phyloP scores from a whole-genome alignment of 2,888 invertebrate species.

The Tipula vernalis region DNA sequence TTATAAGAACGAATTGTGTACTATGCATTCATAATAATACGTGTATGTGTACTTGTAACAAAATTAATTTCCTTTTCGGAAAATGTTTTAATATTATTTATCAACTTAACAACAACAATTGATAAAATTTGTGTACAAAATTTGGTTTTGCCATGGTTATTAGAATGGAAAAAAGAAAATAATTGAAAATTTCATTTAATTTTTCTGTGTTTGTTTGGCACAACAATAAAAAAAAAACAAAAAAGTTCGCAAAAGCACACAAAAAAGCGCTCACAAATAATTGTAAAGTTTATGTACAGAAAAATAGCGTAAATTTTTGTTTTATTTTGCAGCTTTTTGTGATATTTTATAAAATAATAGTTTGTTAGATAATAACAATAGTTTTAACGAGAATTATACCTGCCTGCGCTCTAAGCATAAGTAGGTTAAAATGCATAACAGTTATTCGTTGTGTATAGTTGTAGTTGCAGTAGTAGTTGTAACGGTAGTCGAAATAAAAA shows the following conservation, averaged over 20 bases:
- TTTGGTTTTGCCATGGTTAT: not conserved
- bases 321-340: not conserved
- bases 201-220: not conserved
- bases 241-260: not conserved
- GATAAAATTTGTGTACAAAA: not conserved
- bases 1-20: not conserved
- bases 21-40: not conserved
- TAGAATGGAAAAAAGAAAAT: not conserved
- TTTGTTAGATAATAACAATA: not conserved
- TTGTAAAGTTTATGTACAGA: not conserved
- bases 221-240: not conserved
- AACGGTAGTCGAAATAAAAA: not conserved
- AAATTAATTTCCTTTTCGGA: not conserved
- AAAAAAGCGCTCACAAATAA: not conserved
- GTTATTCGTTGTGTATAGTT: not conserved
- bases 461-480: not conserved
- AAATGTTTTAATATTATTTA: not conserved
- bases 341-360: not conserved
- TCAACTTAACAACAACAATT: not conserved
- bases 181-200: not conserved
- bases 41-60: not conserved
- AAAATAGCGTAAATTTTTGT: not conserved
- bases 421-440: not conserved
- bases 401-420: not conserved
- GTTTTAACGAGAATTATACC: conserved; percentile 4